Base-by-base conservation (phyloP, 2,113 vertebrate species). In the Chroicocephalus ridibundus region DNA sequence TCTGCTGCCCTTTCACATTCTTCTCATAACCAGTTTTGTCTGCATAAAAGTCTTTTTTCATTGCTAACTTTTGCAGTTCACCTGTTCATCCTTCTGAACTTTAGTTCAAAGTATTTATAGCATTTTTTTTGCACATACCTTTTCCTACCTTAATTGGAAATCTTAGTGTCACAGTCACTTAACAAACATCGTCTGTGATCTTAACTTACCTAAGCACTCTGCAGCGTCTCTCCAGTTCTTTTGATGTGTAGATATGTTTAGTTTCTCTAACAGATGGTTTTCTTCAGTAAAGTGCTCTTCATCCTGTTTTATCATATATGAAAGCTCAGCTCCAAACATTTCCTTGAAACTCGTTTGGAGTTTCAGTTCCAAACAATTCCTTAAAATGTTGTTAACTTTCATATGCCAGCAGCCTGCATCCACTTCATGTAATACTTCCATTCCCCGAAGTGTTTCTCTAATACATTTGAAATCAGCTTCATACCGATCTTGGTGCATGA, bases 241-340 rank as follows among this genome's bases (percentile, higher is more conserved):
- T 94, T 80, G 61, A 87, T 85, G 40, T 94, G 54, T 52, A 82
- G 81, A 24, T 84, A 74, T n/a, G 46, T 86, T 93, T 95, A 62
- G 62, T 89, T 93, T 90, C 69, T 85, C 44, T 57, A 69, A 44
- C 91, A 95, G 89, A 77, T 90, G 87, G 82, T 96, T 91, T 93
- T 95, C 52, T 87, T 93, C 84, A 79, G 44, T 34, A 26, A 61
- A 91, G 65, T 80, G 34, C n/a, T 91, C 25, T 26, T 95, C 24
- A 57, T 90, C 52, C 55, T 78, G 24, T 85, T 97, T 44, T 65
- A 85, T 85, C 66, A 19, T 65, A 24, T 61, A 61, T 40, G 69
- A 94, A 95, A 93, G 82, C 44, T 94, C 60, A 85, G n/a, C 36
- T 94, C 81, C 62, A 86, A 57, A 84, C 74, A 61, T 78, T 92